phyloP scores from a whole-genome alignment of 2,113 vertebrate species.

The Sardina pilchardus region DNA sequence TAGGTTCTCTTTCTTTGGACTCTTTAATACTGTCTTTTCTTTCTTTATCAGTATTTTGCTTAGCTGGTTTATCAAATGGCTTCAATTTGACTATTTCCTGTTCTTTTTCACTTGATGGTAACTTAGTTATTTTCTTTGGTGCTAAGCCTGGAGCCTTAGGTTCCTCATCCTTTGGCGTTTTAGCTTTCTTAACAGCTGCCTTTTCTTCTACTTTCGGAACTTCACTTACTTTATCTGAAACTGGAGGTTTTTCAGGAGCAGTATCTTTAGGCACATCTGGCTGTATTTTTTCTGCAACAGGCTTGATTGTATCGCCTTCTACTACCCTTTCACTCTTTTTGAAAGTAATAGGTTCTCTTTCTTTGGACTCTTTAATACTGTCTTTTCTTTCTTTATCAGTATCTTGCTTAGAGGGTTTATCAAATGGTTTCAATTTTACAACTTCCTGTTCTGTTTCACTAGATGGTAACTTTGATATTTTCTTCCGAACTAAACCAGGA shows the following conservation, averaged over 20 bases:
- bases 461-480: slow-evolving; percentile 56
- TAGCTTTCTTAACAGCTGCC: slow-evolving; percentile 49
- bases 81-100: slow-evolving; percentile 59
- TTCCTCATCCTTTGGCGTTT: slow-evolving; percentile 49
- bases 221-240: too few species aligned
- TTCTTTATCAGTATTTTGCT: slow-evolving; percentile 36
- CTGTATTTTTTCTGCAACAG: too few species aligned
- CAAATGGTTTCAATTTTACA: slow-evolving; percentile 61
- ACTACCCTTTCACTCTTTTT: slow-evolving; percentile 37
- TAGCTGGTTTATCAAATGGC: slow-evolving; percentile 57
- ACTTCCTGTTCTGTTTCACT: slow-evolving; percentile 51
- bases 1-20: slow-evolving; percentile 34
- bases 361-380: too few species aligned
- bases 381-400: too few species aligned
- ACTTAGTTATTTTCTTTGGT: slow-evolving; percentile 55
- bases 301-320: too few species aligned
- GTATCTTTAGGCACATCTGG: slow-evolving; percentile 8
- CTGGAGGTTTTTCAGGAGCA: background rate
- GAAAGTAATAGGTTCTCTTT: slow-evolving; percentile 32
- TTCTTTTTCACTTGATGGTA: slow-evolving; percentile 54
- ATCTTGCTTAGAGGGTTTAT: too few species aligned
- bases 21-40: slow-evolving; percentile 41
- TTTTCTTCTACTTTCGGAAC: too few species aligned
- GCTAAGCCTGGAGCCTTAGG: slow-evolving; percentile 27
- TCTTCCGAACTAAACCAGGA: slow-evolving; percentile 48